Base-by-base conservation (phyloP, 2,797 vertebrate species). In the Lophotriccus pileatus region DNA sequence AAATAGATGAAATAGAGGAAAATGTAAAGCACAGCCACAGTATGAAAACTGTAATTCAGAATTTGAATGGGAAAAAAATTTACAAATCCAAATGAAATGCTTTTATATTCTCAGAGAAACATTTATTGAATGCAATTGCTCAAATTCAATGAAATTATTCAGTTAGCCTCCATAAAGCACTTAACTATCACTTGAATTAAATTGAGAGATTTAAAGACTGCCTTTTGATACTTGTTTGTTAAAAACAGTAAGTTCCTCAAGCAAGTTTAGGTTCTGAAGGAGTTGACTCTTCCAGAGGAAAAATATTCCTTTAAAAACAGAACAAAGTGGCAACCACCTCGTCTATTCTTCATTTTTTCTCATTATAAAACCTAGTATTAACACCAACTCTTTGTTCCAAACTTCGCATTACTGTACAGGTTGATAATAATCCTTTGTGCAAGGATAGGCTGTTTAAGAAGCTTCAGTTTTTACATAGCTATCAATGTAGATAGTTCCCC, bases 151-250 rank as follows among this genome's bases (percentile, higher is more conserved):
- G 17, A 83, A 89, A 91, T 87, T 89, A 91, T 87, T 89, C 68
- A 80, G 66, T 84, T 85, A 64, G 56, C 87, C 75, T 87, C 41
- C 62, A 68, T 70, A 56, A 96, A 89, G 20, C 53, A 75, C 53
- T 94, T 96, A 50, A 94, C 74, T 22, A 91, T 77, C 72, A 62
- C 78, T 95, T 91, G 62, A 94, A 89, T 91, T 91, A 80, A 91
- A 77, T 10, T 12, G 68, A 77, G 87, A 83, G 56, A 83, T 94
- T 94, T 95, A 72, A 93, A 91, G 87, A 91, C 60, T 92, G 52
- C 16, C 22, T 91, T 96, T 91, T 85, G 84, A 87, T 94, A 87
- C 41, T 89, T 74, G 44, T 83, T 83, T 94, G 78, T 72, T 87
- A 91, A 93, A 93, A 91, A 89, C 79, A 77, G n/a, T 89, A 89